Percentiles rank a stretch among this genome's conserved stretches.
Evolutionary conservation across 2,888 invertebrate species (phyloP).

Genomic region (Athalia rosae): DNA sequence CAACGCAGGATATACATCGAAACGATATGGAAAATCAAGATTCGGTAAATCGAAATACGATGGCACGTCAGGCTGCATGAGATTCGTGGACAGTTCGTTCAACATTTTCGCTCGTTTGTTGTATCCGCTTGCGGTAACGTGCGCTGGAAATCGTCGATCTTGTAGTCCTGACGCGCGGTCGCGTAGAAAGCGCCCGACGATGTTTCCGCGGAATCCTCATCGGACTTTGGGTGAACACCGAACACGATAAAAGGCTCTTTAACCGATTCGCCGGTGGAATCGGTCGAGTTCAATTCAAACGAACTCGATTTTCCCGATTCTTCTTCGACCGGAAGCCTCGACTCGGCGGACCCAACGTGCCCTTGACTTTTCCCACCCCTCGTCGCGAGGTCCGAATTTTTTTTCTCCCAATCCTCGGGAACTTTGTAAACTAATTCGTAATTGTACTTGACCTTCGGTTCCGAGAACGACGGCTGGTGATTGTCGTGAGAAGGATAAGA

Average conservation of each 20-base stretch:
- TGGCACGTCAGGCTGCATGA: conserved; percentile 30
- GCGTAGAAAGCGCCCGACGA: conserved; percentile 25
- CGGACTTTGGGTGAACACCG: conserved; percentile 4
- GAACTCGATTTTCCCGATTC: not conserved
- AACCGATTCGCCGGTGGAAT: not conserved
- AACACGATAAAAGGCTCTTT: conserved; percentile 23
- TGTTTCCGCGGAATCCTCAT: not conserved
- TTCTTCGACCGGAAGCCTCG: not conserved
- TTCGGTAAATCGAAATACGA: conserved; percentile 21
- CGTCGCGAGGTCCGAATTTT: conserved; percentile 1
- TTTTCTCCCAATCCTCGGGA: conserved; percentile 19
- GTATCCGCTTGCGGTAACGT: conserved; percentile 30
- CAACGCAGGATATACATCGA: not conserved
- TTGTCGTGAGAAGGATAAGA: not conserved
- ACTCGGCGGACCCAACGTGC: not conserved
- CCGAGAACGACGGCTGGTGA: not conserved
- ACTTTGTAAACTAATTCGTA: conserved; percentile 10
- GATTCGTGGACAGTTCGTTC: conserved; percentile 1
- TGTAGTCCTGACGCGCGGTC: conserved; percentile 1
- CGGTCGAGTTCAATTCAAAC: no score
- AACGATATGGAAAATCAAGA: not conserved
- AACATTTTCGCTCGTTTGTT: conserved; percentile 33
- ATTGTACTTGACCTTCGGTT: not conserved
- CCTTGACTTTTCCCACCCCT: conserved; percentile 8
- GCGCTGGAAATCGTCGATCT: conserved; percentile 24